Percentiles rank a stretch among this genome's conserved stretches.
Evolutionary conservation across 92 coral and sea anemone species (phyloP).

Genomic region (Virgularia gustaviana): DNA sequence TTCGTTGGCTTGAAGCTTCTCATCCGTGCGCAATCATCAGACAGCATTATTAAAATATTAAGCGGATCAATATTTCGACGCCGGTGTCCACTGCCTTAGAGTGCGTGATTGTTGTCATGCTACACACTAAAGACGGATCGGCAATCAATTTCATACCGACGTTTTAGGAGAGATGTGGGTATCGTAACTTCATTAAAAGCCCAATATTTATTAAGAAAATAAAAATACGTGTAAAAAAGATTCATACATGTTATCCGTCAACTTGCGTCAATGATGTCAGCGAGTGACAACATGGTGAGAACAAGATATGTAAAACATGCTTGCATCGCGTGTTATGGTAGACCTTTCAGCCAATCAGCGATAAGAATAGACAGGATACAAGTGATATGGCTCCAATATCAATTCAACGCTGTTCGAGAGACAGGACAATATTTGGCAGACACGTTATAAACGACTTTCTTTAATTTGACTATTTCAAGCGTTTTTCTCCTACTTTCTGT

Average conservation of each 20-base stretch:
- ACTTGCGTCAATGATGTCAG: not conserved
- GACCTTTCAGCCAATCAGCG: constrained; percentile 33
- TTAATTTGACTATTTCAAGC: not conserved
- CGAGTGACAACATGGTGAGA: not conserved
- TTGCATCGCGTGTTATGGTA: constrained; percentile 31
- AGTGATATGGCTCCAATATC: constrained; percentile 31
- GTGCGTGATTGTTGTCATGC: no score
- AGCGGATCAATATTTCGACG: no score
- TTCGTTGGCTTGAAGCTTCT: no score
- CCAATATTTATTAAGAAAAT: no score
- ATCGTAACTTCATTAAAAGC: not conserved
- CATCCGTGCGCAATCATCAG: no score
- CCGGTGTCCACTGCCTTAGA: no score
- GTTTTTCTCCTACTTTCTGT: not conserved
- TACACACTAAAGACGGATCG: no score
- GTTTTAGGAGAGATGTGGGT: no score
- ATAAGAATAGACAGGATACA: not conserved
- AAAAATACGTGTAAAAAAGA: not conserved
- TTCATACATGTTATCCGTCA: not conserved
- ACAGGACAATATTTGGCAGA: constrained; percentile 14
- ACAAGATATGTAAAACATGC: constrained; percentile 27
- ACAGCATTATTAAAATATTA: no score
- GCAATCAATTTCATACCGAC: no score
- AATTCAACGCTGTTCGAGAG: constrained; percentile 21
- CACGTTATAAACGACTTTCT: constrained; percentile 10